Base-by-base conservation (phyloP, 2,113 vertebrate genomes). In the Brachirus orientalis region DNA sequence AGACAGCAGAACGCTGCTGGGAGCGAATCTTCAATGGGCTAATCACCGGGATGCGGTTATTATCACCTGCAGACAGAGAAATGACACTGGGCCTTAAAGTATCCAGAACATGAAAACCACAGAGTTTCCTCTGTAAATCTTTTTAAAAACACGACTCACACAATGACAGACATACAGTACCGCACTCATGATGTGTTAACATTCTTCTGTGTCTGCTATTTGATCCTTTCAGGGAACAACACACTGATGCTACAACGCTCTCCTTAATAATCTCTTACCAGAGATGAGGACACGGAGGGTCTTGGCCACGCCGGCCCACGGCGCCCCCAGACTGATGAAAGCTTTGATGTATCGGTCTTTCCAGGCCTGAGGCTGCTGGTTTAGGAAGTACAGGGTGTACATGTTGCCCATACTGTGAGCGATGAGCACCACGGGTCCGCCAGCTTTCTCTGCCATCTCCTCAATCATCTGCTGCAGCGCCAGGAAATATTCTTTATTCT, bases 361-460 rank as follows among this genome's bases (percentile, higher is more conserved):
- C 98, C 98, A 99, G 38, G 91, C 93, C 85, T 99, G 97, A 0
- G 94, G 86, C 88, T 98, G 97, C 28, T 82, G 95, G 87, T 96
- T 98, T 67, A 99, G 95, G 90, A 99, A 99, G 90, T 98, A 99
- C 43, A 99, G 91, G 0, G 92, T 95, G 90, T 99, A 99, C 94
- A 99, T 93, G 75, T 99, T 99, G 14, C 98, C 98, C 98, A 99
- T 99, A 35, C 98, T 99, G 91, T 99, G 98, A 56, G 97, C 97
- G 5, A 98, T 93, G 45, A 99, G 91, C 38, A 98, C 95, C 72
- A 98, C 95, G 0, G 96, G 96, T 52, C 94, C 87, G 0, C 94
- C 93, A 1, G 95, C 94, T 28, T 94, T 91, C 70, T 95, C 87
- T 2, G 94, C 91, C 96, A 99, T 96, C 3, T 91, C 85, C 85